phyloP scores from a whole-genome alignment of 1,140 invertebrate species.

The Thaumetopoea pityocampa region DNA sequence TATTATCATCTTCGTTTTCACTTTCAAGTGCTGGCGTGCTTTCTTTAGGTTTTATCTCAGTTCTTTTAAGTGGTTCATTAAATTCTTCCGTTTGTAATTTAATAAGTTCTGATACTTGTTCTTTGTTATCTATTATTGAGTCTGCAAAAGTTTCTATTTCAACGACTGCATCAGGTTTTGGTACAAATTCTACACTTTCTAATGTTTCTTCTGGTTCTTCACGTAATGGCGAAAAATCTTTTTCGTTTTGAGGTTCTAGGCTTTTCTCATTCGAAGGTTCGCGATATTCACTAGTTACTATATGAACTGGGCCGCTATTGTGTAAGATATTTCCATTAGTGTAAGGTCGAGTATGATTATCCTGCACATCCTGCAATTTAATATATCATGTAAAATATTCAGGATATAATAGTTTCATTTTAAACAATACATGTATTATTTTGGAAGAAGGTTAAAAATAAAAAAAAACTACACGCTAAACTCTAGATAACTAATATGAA shows the following conservation, averaged over 20 bases:
- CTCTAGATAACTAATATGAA: no score
- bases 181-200: conserved; percentile 20
- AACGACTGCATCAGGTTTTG: neutral
- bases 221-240: conserved; percentile 26
- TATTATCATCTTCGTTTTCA: neutral
- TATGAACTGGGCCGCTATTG: conserved; percentile 54
- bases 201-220: conserved; percentile 23
- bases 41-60: conserved; percentile 3
- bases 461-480: no score
- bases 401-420: no score
- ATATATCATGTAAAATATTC: conserved; percentile 1
- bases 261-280: conserved; percentile 42
- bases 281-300: conserved; percentile 56
- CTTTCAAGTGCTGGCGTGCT: neutral
- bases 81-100: neutral
- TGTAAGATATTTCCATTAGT: conserved; percentile 65
- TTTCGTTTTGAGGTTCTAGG: conserved; percentile 28
- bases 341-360: conserved; percentile 57
- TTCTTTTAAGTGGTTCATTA: conserved; percentile 1
- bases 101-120: conserved; percentile 8
- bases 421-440: no score
- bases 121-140: conserved; percentile 1
- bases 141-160: neutral
- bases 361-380: conserved; percentile 57
- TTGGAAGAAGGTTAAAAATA: no score